Conservation (phyloP, 2,888 invertebrate species). For the Phortica magna region DNA sequence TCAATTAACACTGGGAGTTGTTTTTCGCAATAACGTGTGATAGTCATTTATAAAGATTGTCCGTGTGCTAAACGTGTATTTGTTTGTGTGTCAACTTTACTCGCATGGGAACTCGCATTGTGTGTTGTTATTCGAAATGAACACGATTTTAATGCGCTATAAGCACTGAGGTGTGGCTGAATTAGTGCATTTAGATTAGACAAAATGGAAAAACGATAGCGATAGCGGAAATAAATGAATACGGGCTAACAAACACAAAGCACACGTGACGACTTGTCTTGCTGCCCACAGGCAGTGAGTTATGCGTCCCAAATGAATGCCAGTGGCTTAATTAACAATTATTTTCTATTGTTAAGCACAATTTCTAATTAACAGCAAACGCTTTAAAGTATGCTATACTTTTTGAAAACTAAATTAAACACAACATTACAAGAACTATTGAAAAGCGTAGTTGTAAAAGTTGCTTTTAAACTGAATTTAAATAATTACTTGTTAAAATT, state of each 20-base stretch:
- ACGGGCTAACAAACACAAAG: not conserved
- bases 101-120: slow-evolving; percentile 55
- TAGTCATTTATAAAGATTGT: slow-evolving; percentile 52
- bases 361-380: not conserved
- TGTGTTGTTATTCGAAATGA: slow-evolving; percentile 73
- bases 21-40: slow-evolving; percentile 18
- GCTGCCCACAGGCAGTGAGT: not conserved
- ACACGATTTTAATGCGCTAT: slow-evolving; percentile 67
- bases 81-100: not conserved
- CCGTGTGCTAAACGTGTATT: not conserved
- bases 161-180: slow-evolving; percentile 3
- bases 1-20: slow-evolving; percentile 44
- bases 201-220: not conserved
- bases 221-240: not conserved
- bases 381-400: not conserved
- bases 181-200: not conserved
- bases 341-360: not conserved
- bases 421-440: too few relatives aligned
- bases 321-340: not conserved
- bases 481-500: not conserved
- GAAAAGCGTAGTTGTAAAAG: too few relatives aligned
- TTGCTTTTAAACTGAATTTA: not conserved
- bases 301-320: not conserved
- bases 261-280: not conserved
- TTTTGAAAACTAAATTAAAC: too few relatives aligned